These are phyloP conservation scores for Tamias sibiricus DNA, from an alignment of 2,113 vertebrate species.

Conservation along the genomic window DNA sequence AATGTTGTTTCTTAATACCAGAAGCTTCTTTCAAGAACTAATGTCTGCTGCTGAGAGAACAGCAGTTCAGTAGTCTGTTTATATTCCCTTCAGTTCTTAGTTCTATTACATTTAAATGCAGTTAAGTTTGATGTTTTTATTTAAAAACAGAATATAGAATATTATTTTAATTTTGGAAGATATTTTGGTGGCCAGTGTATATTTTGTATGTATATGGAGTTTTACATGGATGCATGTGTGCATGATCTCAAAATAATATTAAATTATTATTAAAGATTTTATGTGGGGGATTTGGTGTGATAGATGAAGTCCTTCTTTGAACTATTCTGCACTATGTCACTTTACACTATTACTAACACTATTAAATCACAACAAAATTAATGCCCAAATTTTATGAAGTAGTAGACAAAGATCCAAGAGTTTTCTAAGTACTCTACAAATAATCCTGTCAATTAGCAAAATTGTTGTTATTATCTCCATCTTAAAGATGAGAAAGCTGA, in stretches of 20 bases:
- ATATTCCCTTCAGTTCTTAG: neutral
- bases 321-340: neutral
- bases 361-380: neutral
- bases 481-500: neutral
- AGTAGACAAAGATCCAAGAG: neutral
- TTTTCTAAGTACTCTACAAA: neutral
- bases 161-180: slow-evolving; percentile 13
- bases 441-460: neutral
- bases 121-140: neutral
- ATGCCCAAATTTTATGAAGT: neutral
- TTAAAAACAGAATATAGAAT: neutral
- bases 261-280: neutral
- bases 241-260: slow-evolving; percentile 5
- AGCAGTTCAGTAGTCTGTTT: neutral
- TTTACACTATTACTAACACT: neutral
- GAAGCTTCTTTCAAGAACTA: neutral
- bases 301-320: neutral
- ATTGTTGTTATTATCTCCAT: neutral
- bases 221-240: neutral
- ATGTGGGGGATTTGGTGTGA: neutral
- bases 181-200: neutral
- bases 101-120: neutral
- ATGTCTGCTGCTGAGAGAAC: neutral
- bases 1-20: neutral
- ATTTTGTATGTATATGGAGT: neutral